phyloP scores from a whole-genome alignment of 2,797 vertebrate species.

The Margarornis squamiger region DNA sequence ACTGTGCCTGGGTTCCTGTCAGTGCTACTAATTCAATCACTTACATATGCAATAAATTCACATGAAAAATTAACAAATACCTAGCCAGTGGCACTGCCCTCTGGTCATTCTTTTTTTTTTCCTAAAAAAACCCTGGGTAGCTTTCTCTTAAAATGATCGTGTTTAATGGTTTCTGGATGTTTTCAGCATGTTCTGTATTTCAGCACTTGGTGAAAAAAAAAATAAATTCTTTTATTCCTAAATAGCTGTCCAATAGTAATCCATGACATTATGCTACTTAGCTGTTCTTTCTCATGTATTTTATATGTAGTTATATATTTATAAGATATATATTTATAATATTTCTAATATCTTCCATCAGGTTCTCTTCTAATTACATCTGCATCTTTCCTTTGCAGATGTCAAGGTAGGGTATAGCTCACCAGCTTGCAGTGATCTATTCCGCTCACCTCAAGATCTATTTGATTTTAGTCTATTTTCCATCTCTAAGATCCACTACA shows the following conservation, averaged over 20 bases:
- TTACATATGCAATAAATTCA: conserved; percentile 65
- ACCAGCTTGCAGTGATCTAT: not conserved
- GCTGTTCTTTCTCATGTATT: not conserved
- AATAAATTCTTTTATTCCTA: not conserved
- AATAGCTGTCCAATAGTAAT: conserved; percentile 18
- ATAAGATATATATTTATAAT: not conserved
- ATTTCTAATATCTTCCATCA: not conserved
- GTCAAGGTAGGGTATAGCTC: not conserved
- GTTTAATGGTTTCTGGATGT: conserved; percentile 9
- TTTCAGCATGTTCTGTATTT: conserved; percentile 43
- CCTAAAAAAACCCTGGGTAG: not conserved
- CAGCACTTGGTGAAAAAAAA: conserved; percentile 39
- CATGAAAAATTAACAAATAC: conserved; percentile 73
- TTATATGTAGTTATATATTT: not conserved
- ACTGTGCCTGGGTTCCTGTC: conserved; percentile 66
- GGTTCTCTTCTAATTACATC: not conserved
- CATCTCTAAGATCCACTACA: not conserved
- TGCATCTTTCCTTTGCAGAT: not conserved
- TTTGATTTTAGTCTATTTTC: not conserved
- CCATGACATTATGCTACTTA: conserved; percentile 36
- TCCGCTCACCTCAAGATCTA: not conserved
- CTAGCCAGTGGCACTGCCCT: conserved; percentile 23
- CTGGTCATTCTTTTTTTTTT: not conserved
- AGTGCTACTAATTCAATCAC: conserved; percentile 72
- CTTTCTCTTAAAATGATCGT: conserved; percentile 1